phyloP scores from a whole-genome alignment of 2,113 vertebrate species.

The Callionymus lyra region DNA sequence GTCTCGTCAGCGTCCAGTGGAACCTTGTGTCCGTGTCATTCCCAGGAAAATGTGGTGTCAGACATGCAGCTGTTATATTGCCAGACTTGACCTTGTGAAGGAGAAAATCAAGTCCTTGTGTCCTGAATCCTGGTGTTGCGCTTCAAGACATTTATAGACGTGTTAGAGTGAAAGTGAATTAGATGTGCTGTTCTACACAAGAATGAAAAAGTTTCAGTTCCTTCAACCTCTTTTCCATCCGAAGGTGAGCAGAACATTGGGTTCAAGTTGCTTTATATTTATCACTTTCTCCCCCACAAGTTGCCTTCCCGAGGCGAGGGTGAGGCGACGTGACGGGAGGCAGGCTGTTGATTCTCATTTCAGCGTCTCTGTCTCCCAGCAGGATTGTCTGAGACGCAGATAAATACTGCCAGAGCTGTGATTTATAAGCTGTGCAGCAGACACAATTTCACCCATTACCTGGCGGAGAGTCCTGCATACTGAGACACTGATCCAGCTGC shows the following conservation, averaged over 20 bases:
- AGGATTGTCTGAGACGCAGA: slow-evolving; percentile 57
- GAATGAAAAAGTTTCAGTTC: no score
- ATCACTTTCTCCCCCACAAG: slow-evolving; percentile 50
- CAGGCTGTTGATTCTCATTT: slow-evolving; percentile 62
- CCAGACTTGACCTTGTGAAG: no score
- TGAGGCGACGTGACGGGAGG: slow-evolving; percentile 44
- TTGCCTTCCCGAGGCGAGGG: slow-evolving; percentile 28
- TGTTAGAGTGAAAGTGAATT: no score
- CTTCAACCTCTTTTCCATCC: no score
- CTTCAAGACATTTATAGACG: no score
- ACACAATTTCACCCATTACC: slow-evolving; percentile 58
- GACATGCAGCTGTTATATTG: no score
- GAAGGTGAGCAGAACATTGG: slow-evolving; percentile 20
- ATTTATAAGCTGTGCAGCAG: slow-evolving; percentile 56
- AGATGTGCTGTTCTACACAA: no score
- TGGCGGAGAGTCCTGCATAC: slow-evolving; percentile 41
- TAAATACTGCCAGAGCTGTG: slow-evolving; percentile 58
- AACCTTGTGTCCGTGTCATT: no score
- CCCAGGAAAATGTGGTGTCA: no score
- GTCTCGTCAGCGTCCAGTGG: no score
- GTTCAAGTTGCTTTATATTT: slow-evolving; percentile 47
- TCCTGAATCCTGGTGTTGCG: no score
- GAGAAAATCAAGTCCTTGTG: no score
- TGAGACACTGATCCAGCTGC: slow-evolving; percentile 27
- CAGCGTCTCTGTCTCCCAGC: slow-evolving; percentile 46